A percentile compares a stretch with the other conserved stretches of the same genome.
Evolutionary conservation across 1,140 invertebrate genomes (phyloP).

Genomic region (Dinothrombium tinctorium): DNA sequence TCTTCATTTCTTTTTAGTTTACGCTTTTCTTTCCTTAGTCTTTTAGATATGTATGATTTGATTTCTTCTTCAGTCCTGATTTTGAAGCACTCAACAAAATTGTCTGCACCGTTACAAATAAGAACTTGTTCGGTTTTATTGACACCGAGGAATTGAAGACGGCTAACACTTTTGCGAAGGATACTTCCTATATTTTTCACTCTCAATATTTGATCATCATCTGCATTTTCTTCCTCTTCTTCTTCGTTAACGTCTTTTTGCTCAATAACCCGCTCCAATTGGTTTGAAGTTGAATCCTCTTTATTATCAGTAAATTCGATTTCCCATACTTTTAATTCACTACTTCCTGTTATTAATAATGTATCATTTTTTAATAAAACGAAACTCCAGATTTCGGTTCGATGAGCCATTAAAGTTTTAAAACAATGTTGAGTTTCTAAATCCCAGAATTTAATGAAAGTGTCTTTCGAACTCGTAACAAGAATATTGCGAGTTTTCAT

Average conservation of each 20-base stretch:
- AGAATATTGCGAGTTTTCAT: constrained; percentile 41
- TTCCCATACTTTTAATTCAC: constrained; percentile 58
- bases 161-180: constrained; percentile 39
- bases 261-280: neutral
- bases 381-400: constrained; percentile 50
- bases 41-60: constrained; percentile 37
- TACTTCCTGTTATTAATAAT: constrained; percentile 60
- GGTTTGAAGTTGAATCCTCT: neutral
- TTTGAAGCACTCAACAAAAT: constrained; percentile 54
- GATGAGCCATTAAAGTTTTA: constrained; percentile 46
- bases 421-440: constrained; percentile 83
- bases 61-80: constrained; percentile 50
- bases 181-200: constrained; percentile 35
- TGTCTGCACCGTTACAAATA: constrained; percentile 56
- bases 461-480: constrained; percentile 73
- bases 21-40: constrained; percentile 38
- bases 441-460: constrained; percentile 93
- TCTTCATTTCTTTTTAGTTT: constrained; percentile 1
- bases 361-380: constrained; percentile 48
- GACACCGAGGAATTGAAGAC: constrained; percentile 17
- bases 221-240: constrained; percentile 28
- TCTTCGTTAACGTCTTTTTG: constrained; percentile 24
- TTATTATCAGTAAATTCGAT: constrained; percentile 21
- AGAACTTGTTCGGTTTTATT: constrained; percentile 36
- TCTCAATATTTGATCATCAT: constrained; percentile 16